Evolutionary conservation across 2,113 vertebrate genomes (phyloP), one percentile per base, ranked within the genome.

Genomic region (Rhombomys opimus): DNA sequence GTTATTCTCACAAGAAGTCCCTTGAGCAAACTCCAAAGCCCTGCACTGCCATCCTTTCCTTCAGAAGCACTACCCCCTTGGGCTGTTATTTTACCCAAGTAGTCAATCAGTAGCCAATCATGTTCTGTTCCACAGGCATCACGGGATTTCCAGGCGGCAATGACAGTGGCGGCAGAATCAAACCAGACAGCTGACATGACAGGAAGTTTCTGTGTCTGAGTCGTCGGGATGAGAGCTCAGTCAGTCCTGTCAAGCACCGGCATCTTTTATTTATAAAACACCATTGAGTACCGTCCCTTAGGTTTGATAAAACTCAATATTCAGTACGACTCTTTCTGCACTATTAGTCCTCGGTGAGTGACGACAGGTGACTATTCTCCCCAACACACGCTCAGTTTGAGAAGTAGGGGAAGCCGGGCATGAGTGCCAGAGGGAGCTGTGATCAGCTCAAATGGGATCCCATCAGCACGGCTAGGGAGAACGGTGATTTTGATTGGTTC

Each of bases 1-100:
- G 59, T 82, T 86, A 87, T 96, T 98, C 95, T 88, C 95, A 95
- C 94, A 96, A 97, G 98, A 98, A 98, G 89, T 77, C 97, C 97
- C 82, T 59, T 90, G 96, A 96, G 97, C 95, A 92, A 95, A 89
- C 94, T 95, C 96, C 94, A 96, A 96, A 98, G 94, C 50, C 85
- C 59, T 23, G 89, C 52, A 52, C 93, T 96, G 67, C 78, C 91
- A 84, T 95, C 94, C 76, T 78, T 91, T 52, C 25, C 18, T 95
- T 89, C 52, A 96, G 88, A 93, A 91, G 65, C 1, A 46, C 30
- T 68, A 78, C 25, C n/a, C 76, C 95, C 76, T 3, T 41, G 38
- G 93, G 88, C 92, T 97, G 87, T 85, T 91, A 95, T 91, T 96
- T 95, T 91, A 90, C 76, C 38, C 72, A 86, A 85, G 63, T 54